Evolutionary conservation across 2,888 invertebrate species (phyloP), one percentile per base, ranked within the genome.

Genomic region (Lepetodrilus schrolli): DNA sequence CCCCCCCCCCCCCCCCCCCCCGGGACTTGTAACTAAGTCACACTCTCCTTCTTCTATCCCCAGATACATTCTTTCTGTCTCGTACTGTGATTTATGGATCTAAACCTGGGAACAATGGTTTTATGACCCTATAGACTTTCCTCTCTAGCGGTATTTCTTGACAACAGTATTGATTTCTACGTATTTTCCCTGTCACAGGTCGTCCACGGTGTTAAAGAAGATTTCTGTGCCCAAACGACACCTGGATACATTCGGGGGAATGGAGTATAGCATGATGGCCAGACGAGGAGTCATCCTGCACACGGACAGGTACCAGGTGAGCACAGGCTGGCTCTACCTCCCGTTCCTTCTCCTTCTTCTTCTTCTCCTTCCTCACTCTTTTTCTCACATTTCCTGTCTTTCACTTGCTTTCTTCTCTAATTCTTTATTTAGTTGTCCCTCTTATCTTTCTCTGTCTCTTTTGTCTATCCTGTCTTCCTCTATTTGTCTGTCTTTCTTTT

Each of bases 151-250:
- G n/a, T n/a, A n/a, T n/a, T n/a, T n/a, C n/a, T n/a, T n/a, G n/a
- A n/a, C n/a, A n/a, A n/a, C n/a, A n/a, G n/a, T n/a, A n/a, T n/a
- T n/a, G n/a, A n/a, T n/a, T n/a, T n/a, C n/a, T n/a, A n/a, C n/a
- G n/a, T n/a, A 13, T 17, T 17, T 43, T 43, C 43, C 17, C 17
- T 2, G n/a, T 58, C 75, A 26, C 76, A 87, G 87, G 84, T 87
- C 87, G 47, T 84, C 87, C 23, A 86, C 86, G 17, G 77, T 84
- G 43, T 73, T 86, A 72, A 86, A 86, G 75, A 85, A 85, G 66
- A 80, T 87, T 10, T 83, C 86, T 4, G 80, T 85, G 4, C 77
- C 84, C 4, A 80, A 85, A 70, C 81, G 86, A 13, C 85, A 86
- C 73, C 75, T 82, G 34, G 87, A 86, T 66, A 82, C 80, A 2